Evolutionary conservation across 2,888 invertebrate genomes (phyloP), one percentile per base, ranked within the genome.

Genomic region (Epsilonema sp.): DNA sequence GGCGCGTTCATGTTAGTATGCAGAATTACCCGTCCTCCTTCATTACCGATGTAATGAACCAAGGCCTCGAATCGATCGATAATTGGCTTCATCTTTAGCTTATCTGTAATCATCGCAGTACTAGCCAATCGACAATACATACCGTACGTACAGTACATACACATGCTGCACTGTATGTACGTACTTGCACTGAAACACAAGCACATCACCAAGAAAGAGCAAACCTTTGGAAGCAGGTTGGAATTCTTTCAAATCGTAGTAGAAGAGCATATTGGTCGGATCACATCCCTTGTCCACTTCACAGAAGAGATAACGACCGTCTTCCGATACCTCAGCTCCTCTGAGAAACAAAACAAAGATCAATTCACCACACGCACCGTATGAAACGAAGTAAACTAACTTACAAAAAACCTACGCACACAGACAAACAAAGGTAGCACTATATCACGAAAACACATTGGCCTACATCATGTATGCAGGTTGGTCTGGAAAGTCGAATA

Each of bases 1-100:
- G 89, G 83, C 1, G 94, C 83, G 66, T 84, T 76, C 67, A 83
- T 82, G 69, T 94, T 92, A 22, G 94, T 92, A 41, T 81, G 78
- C 67, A 94, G 82, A 60, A 82, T 76, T 54, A 80, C 79, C 56
- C 79, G 74, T 0, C 78, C 74, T 1, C 78, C 87, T 52, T 80
- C 77, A 67, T 89, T 92, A 23, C 87, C 83, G 20, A 94, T 72
- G 64, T 87, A 92, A 82, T 89, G 69, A 52, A 71, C 70, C 5
- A 89, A 89, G 1, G 87, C 83, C 67, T 89, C 86, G 65, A 89
- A 80, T 65, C 82, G 79, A 60, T 78, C 78, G 46, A 92, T 79
- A 54, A 94, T 75, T 65, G 82, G 79, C 45, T 76, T 79, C 46
- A 87, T 74, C 8, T 75, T 70, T 51, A 89, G 75, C 48, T 76